Evolutionary conservation across 1,140 invertebrate species (phyloP).

Genomic region (Neotoxoptera formosana): DNA sequence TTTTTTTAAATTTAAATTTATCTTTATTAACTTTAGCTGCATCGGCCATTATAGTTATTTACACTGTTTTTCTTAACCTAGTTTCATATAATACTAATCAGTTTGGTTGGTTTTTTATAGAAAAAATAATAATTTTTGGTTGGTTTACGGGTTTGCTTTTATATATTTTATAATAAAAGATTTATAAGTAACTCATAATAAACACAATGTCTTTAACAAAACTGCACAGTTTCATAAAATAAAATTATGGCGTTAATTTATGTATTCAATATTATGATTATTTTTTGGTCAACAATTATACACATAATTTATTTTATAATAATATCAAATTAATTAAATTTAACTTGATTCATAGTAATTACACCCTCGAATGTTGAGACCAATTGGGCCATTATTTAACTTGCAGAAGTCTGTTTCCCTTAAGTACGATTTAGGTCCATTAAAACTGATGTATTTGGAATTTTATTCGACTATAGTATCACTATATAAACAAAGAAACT

Average conservation of each 20-base stretch:
- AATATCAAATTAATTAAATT: background rate
- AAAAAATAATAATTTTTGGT: no score
- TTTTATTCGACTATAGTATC: constrained; percentile 8
- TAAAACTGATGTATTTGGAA: constrained; percentile 22
- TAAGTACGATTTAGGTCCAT: constrained; percentile 20
- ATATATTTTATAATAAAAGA: background rate
- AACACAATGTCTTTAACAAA: background rate
- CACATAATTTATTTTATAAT: background rate
- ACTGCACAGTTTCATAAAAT: background rate
- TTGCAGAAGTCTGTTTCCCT: background rate
- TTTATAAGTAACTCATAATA: background rate
- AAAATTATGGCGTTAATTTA: background rate
- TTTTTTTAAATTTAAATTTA: no score
- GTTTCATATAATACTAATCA: no score
- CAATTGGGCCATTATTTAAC: constrained; percentile 33
- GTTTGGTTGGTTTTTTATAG: no score
- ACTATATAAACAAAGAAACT: constrained; percentile 9
- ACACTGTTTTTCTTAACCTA: no score
- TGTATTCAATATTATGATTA: background rate
- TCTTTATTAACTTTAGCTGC: no score
- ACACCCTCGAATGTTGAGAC: background rate
- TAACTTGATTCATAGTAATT: background rate
- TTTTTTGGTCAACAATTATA: background rate
- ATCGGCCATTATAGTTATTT: no score
- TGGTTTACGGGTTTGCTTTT: no score